Percentiles rank a stretch among this genome's conserved stretches.
Conservation (phyloP, 2,797 vertebrate genomes). For the Lophotriccus pileatus region DNA sequence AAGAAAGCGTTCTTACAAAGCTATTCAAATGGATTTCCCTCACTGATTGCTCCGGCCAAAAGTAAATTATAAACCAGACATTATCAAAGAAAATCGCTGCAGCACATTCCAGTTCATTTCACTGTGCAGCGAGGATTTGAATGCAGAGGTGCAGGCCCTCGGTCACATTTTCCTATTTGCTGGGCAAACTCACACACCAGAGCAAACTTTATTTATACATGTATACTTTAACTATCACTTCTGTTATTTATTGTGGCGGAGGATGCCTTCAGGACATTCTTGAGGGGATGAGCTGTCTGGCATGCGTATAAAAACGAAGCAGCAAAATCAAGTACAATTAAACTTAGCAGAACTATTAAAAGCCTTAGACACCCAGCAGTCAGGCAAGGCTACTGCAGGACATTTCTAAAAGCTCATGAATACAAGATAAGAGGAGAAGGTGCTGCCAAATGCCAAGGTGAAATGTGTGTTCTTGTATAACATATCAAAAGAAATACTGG, state of each 20-base stretch:
- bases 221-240: slow-evolving; percentile 47
- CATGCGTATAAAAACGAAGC: slow-evolving; percentile 36
- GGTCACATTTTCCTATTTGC: neutral
- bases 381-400: slow-evolving; percentile 5
- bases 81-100: slow-evolving; percentile 53
- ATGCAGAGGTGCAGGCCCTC: neutral
- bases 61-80: slow-evolving; percentile 58
- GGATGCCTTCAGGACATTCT: slow-evolving; percentile 60
- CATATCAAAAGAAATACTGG: neutral
- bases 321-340: slow-evolving; percentile 57
- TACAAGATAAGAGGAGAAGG: neutral
- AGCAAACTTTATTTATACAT: slow-evolving; percentile 21
- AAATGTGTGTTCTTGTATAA: neutral
- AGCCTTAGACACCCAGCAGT: slow-evolving; percentile 9
- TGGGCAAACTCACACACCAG: neutral
- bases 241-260: slow-evolving; percentile 52
- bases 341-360: slow-evolving; percentile 54
- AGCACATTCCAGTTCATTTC: slow-evolving; percentile 43
- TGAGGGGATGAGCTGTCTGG: slow-evolving; percentile 51
- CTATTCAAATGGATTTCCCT: slow-evolving; percentile 57
- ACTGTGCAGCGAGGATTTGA: neutral
- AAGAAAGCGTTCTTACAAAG: slow-evolving; percentile 52
- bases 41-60: slow-evolving; percentile 38
- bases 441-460: neutral
- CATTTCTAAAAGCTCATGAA: neutral